phyloP scores from a whole-genome alignment of 2,797 vertebrate genomes.

The Pseudomugil gertrudae region DNA sequence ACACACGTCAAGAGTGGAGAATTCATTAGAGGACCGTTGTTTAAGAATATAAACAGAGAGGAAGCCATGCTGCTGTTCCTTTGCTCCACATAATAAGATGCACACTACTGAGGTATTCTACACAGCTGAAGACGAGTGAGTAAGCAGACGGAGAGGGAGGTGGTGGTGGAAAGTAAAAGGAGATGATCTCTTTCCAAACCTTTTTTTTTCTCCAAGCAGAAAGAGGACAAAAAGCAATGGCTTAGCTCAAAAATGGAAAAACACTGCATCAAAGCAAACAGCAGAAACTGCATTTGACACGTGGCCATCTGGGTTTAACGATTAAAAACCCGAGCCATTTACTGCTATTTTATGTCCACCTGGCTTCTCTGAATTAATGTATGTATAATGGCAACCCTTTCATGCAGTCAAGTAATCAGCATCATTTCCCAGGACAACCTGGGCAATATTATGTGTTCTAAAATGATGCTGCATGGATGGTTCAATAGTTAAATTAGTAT shows the following conservation, averaged over 20 bases:
- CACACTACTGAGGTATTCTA: constrained; percentile 8
- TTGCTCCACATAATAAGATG: constrained; percentile 10
- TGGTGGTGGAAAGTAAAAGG: not conserved
- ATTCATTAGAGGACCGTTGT: constrained; percentile 45
- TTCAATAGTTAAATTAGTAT: too few relatives aligned
- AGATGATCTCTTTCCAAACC: not conserved
- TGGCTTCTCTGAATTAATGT: too few relatives aligned
- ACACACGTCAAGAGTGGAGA: constrained; percentile 24
- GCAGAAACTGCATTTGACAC: not conserved
- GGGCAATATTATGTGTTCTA: too few relatives aligned
- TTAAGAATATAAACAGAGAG: constrained; percentile 20
- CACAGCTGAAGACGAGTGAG: not conserved
- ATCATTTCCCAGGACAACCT: too few relatives aligned
- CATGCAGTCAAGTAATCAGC: too few relatives aligned
- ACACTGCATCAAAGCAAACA: not conserved
- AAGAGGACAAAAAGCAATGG: not conserved
- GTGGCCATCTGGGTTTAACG: not conserved
- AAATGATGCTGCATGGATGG: too few relatives aligned
- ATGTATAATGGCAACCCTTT: too few relatives aligned
- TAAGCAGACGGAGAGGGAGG: not conserved
- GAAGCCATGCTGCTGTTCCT: constrained; percentile 7
- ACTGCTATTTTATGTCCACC: too few relatives aligned
- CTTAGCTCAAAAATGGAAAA: not conserved
- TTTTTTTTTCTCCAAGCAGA: not conserved
- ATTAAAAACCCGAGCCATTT: too few relatives aligned